Conservation (phyloP, 2,113 vertebrate species). For the Nyctereutes procyonoides region DNA sequence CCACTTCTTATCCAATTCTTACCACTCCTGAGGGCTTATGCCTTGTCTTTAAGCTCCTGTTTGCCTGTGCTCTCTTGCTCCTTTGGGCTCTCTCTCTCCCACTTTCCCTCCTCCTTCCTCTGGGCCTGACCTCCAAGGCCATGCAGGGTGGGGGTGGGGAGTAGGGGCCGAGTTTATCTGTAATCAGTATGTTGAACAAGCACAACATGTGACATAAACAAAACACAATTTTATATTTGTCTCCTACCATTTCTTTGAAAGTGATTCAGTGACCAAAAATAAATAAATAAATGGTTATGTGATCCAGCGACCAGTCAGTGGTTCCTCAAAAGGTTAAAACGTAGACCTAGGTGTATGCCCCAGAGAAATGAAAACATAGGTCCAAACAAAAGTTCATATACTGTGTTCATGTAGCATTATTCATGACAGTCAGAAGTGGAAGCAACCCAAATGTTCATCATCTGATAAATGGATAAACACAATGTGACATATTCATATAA, state of each 20-base stretch:
- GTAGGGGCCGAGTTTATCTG: neutral
- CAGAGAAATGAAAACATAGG: neutral
- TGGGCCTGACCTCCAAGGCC: neutral
- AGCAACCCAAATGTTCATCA: neutral
- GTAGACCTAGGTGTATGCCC: neutral
- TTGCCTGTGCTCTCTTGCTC: neutral
- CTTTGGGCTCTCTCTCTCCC: fast-evolving
- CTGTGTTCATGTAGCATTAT: neutral
- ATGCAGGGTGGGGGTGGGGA: neutral
- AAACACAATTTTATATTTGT: slow-evolving; percentile 2
- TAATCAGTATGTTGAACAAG: neutral
- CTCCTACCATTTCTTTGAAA: neutral
- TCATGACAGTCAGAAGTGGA: neutral
- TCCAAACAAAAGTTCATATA: neutral
- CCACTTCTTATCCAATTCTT: neutral
- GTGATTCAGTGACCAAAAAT: neutral
- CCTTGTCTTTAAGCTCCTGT: neutral
- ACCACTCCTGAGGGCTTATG: neutral
- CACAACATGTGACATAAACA: neutral
- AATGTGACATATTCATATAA: neutral
- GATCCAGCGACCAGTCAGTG: neutral
- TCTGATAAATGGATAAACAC: neutral
- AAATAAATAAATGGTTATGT: neutral
- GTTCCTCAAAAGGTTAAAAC: neutral
- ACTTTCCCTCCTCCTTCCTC: neutral